Conservation (phyloP, 2,888 invertebrate species). For the Theretra japonica region DNA sequence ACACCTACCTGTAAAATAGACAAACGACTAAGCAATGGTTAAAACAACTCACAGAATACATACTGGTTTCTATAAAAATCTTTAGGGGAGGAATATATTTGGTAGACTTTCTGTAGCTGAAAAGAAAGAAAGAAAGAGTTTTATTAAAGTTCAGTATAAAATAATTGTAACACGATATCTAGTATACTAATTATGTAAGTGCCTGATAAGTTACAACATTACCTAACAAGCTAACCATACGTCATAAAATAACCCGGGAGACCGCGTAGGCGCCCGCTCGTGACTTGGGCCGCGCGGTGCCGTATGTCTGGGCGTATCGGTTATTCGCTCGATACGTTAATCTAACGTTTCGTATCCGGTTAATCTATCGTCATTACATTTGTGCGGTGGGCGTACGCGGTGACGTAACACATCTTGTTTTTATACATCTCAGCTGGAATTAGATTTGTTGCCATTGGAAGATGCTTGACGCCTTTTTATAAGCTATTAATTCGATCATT, state of each 20-base stretch:
- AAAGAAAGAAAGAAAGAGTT: too few relatives aligned
- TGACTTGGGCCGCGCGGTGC: slow-evolving; percentile 42
- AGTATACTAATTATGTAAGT: too few relatives aligned
- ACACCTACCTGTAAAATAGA: too few relatives aligned
- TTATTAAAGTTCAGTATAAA: too few relatives aligned
- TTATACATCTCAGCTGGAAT: slow-evolving; percentile 45
- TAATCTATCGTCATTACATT: slow-evolving; percentile 71
- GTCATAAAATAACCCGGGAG: background rate
- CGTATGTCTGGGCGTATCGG: slow-evolving; percentile 66
- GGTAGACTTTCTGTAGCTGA: too few relatives aligned
- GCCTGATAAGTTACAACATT: too few relatives aligned
- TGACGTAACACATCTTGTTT: slow-evolving; percentile 55
- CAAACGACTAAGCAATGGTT: too few relatives aligned
- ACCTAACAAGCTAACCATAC: too few relatives aligned
- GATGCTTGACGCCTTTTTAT: slow-evolving; percentile 15
- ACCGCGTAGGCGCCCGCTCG: slow-evolving; percentile 27
- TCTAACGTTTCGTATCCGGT: slow-evolving; percentile 69
- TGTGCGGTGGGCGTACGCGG: slow-evolving; percentile 66
- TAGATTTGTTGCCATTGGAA: slow-evolving; percentile 41
- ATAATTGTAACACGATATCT: too few relatives aligned
- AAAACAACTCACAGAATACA: too few relatives aligned
- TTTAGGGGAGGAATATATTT: too few relatives aligned
- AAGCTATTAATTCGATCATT: slow-evolving; percentile 29
- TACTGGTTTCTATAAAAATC: too few relatives aligned
- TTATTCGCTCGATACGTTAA: slow-evolving; percentile 60